Conservation (phyloP, 2,888 invertebrate genomes). For the Teleogryllus oceanicus region DNA sequence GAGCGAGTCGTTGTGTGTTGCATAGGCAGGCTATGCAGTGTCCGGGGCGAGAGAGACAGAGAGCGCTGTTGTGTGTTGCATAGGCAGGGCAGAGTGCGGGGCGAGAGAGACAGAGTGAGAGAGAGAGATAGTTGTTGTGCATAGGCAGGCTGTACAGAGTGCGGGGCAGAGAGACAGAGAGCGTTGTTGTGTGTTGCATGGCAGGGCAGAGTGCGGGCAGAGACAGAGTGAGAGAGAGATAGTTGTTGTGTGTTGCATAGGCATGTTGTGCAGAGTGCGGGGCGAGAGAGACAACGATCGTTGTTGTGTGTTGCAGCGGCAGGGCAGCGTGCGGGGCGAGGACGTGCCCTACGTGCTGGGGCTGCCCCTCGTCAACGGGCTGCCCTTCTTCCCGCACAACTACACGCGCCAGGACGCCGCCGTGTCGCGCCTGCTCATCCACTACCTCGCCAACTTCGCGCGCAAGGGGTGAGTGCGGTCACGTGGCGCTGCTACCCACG, state of each 20-base stretch:
- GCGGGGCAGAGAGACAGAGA: too few species aligned
- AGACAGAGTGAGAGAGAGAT: too few species aligned
- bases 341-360: slow-evolving; percentile 83
- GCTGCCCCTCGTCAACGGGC: slow-evolving; percentile 65
- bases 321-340: slow-evolving; percentile 80
- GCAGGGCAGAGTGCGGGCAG: slow-evolving; percentile 70
- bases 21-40: too few species aligned
- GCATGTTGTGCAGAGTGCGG: too few species aligned
- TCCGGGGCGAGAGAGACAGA: too few species aligned
- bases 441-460: slow-evolving; percentile 83
- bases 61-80: too few species aligned
- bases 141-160: too few species aligned
- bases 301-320: slow-evolving; percentile 53
- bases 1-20: too few species aligned
- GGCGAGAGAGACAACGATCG: background rate
- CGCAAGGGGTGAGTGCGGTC: slow-evolving; percentile 70
- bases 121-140: too few species aligned
- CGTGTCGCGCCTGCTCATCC: slow-evolving; percentile 73
- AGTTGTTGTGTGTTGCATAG: too few species aligned
- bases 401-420: slow-evolving; percentile 74
- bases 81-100: too few species aligned
- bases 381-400: slow-evolving; percentile 66
- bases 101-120: too few species aligned
- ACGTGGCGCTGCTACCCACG: background rate
- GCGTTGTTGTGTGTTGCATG: slow-evolving; percentile 43